These are phyloP conservation scores for Batillaria attramentaria DNA, from an alignment of 1,140 invertebrate genomes.

Conservation along the genomic window DNA sequence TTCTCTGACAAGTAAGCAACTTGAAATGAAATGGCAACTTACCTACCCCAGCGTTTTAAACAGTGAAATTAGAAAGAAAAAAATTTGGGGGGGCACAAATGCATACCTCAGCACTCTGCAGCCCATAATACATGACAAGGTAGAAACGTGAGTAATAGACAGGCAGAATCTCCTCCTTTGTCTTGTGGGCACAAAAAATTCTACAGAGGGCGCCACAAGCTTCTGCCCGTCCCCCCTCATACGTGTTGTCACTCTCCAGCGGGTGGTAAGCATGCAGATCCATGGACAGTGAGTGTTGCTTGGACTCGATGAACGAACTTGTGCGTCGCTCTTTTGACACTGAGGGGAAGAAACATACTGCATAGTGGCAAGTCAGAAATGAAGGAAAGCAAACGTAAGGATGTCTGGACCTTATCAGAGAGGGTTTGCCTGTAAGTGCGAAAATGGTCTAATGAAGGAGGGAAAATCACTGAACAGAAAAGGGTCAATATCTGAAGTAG, in stretches of 20 bases:
- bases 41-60: neutral
- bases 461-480: no score
- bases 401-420: no score
- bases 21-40: neutral
- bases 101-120: conserved; percentile 76
- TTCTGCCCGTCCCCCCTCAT: conserved; percentile 88
- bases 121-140: conserved; percentile 89
- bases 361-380: no score
- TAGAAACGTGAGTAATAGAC: conserved; percentile 97
- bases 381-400: no score
- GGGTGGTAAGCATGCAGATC: conserved; percentile 46
- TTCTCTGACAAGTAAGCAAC: neutral
- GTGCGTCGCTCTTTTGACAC: conserved; percentile 55
- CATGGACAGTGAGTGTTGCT: conserved; percentile 51
- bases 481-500: no score
- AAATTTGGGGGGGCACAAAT: neutral
- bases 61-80: neutral
- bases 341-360: no score
- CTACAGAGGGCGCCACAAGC: conserved; percentile 94
- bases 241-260: conserved; percentile 54
- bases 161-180: conserved; percentile 93
- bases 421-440: no score
- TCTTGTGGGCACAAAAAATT: conserved; percentile 97
- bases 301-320: conserved; percentile 62
- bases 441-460: no score